These are phyloP conservation scores for Ariolimax columbianus DNA, from an alignment of 2,888 invertebrate genomes.

Conservation along the genomic window DNA sequence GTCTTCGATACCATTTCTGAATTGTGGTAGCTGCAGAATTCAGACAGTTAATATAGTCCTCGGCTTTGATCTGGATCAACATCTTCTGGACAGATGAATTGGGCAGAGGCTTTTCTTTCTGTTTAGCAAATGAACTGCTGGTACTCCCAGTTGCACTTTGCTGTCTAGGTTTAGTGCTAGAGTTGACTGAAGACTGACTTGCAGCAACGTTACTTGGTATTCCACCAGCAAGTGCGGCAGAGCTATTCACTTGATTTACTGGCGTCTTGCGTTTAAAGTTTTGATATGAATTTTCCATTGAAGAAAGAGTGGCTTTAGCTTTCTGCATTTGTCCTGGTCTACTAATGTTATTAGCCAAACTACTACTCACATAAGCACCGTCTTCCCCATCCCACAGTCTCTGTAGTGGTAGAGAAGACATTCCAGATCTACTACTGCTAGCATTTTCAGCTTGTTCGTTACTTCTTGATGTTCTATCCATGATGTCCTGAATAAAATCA, in stretches of 20 bases:
- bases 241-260: conserved; percentile 71
- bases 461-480: conserved; percentile 37
- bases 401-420: neutral
- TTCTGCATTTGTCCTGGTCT: conserved; percentile 69
- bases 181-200: conserved; percentile 9
- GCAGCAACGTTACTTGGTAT: neutral
- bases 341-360: conserved; percentile 76
- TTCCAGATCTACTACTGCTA: neutral
- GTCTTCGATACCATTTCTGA: conserved; percentile 74
- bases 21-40: conserved; percentile 74
- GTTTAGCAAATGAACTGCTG: neutral
- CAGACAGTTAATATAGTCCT: conserved; percentile 70
- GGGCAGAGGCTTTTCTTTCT: neutral
- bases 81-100: neutral
- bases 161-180: neutral
- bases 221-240: neutral
- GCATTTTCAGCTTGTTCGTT: neutral
- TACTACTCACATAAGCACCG: conserved; percentile 48
- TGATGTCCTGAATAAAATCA: conserved; percentile 47
- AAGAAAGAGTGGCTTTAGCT: conserved; percentile 72
- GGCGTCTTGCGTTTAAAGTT: conserved; percentile 78
- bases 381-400: conserved; percentile 6
- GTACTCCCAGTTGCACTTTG: neutral
- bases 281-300: conserved; percentile 76
- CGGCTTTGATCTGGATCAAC: conserved; percentile 64